phyloP scores from a whole-genome alignment of 2,888 invertebrate species.

The Merodon equestris region DNA sequence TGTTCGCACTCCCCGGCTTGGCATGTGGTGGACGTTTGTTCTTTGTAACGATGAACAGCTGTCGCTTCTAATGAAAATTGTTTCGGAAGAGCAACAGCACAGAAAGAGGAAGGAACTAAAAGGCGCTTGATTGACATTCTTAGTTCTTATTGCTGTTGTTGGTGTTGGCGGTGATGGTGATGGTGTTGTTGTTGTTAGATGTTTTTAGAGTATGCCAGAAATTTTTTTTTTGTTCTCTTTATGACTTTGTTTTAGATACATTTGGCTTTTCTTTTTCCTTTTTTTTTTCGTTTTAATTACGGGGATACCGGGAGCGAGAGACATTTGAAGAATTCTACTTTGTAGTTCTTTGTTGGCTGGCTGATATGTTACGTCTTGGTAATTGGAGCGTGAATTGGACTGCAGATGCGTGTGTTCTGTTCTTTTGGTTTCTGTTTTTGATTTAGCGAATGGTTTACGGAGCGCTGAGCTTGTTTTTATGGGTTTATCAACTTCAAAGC shows the following conservation, averaged over 20 bases:
- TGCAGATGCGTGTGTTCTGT: conserved; percentile 49
- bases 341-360: no score
- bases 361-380: conserved; percentile 7
- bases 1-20: conserved; percentile 60
- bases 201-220: conserved; percentile 47
- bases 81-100: conserved; percentile 33
- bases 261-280: conserved; percentile 19
- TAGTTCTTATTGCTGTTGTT: conserved; percentile 24
- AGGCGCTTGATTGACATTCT: conserved; percentile 63
- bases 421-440: conserved; percentile 1
- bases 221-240: conserved; percentile 13
- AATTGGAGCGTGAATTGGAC: conserved; percentile 59
- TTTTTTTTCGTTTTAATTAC: conserved; percentile 61
- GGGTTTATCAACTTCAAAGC: no score
- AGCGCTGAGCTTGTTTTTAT: no score
- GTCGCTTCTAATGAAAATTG: conserved; percentile 65
- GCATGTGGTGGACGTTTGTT: conserved; percentile 47
- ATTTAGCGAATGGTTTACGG: no score
- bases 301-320: conserved; percentile 11
- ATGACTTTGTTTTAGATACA: conserved; percentile 7
- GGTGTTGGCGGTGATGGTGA: conserved; percentile 17
- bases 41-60: conserved; percentile 49
- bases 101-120: background rate
- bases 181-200: conserved; percentile 3
- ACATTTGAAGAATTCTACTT: conserved; percentile 17